A percentile compares a stretch with the other conserved stretches of the same genome.
Conservation (phyloP, 1,140 invertebrate species). For the Venturia canescens region DNA sequence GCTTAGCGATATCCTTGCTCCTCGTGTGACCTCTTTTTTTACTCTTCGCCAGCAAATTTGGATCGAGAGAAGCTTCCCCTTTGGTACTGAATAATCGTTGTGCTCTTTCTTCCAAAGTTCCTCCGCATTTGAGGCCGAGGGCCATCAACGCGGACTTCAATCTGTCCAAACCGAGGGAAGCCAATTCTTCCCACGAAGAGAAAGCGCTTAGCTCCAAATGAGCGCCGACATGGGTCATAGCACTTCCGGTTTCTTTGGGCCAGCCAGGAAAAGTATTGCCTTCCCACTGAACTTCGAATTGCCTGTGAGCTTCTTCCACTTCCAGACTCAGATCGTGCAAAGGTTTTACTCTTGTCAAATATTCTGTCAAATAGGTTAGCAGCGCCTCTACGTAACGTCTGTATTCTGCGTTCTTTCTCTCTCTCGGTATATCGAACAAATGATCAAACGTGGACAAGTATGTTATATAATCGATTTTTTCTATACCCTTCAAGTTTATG, state of each 20-base stretch:
- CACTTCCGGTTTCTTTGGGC: slow-evolving; percentile 97
- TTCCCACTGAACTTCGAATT: slow-evolving; percentile 94
- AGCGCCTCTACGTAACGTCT: slow-evolving; percentile 91
- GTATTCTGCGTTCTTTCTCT: slow-evolving; percentile 96
- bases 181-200: slow-evolving; percentile 97
- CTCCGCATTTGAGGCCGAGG: slow-evolving; percentile 98
- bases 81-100: slow-evolving; percentile 97
- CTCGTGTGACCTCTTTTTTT: slow-evolving; percentile 82
- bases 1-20: slow-evolving; percentile 83
- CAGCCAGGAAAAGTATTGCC: slow-evolving; percentile 94
- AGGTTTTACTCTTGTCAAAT: slow-evolving; percentile 93
- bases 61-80: slow-evolving; percentile 94
- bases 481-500: slow-evolving; percentile 97
- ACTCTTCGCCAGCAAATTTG: slow-evolving; percentile 92
- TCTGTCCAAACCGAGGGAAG: slow-evolving; percentile 96
- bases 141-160: slow-evolving; percentile 98
- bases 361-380: slow-evolving; percentile 93
- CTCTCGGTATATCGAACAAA: slow-evolving; percentile 96
- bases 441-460: slow-evolving; percentile 97
- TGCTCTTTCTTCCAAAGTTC: slow-evolving; percentile 97
- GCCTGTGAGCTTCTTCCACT: slow-evolving; percentile 86
- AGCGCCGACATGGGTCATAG: slow-evolving; percentile 93
- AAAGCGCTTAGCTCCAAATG: slow-evolving; percentile 98
- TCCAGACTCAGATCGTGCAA: slow-evolving; percentile 90
- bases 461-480: slow-evolving; percentile 97